phyloP scores from a whole-genome alignment of 2,888 invertebrate species.

The Cephus sareptanus region DNA sequence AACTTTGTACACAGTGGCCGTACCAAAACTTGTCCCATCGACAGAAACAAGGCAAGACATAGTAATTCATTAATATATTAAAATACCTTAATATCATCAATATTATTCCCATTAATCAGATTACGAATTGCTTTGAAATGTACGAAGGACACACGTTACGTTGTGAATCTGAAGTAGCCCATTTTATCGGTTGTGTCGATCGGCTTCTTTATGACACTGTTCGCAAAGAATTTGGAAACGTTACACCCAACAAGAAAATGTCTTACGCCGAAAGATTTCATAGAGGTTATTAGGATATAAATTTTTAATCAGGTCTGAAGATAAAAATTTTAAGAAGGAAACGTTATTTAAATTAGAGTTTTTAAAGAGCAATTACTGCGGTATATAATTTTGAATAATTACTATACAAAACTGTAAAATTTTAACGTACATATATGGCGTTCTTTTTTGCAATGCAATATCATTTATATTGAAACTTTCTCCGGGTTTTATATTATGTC shows the following conservation, averaged over 20 bases:
- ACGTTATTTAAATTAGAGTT: not conserved
- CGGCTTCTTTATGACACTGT: constrained; percentile 33
- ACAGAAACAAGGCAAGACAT: constrained; percentile 28
- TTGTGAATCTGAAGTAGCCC: constrained; percentile 35
- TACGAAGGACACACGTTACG: constrained; percentile 31
- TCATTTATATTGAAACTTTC: too few relatives aligned
- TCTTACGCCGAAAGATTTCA: constrained; percentile 40
- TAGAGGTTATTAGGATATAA: constrained; percentile 19
- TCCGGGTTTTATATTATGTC: too few relatives aligned
- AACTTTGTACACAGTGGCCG: constrained; percentile 23
- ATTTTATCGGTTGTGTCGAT: constrained; percentile 44
- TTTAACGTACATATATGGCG: too few relatives aligned
- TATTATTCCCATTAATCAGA: constrained; percentile 26
- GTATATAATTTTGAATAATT: too few relatives aligned
- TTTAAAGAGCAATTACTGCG: too few relatives aligned
- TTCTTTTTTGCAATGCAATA: too few relatives aligned
- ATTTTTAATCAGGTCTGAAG: not conserved
- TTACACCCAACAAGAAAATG: constrained; percentile 26
- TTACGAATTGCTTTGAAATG: constrained; percentile 35
- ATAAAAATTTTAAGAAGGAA: not conserved
- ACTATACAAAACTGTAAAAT: too few relatives aligned
- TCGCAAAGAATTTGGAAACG: constrained; percentile 12
- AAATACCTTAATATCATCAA: not conserved
- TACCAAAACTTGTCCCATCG: constrained; percentile 27
- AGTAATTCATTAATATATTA: not conserved